Percentiles rank a stretch among this genome's conserved stretches.
phyloP scores from a whole-genome alignment of 2,888 invertebrate genomes.

The Crossocerus cetratus region DNA sequence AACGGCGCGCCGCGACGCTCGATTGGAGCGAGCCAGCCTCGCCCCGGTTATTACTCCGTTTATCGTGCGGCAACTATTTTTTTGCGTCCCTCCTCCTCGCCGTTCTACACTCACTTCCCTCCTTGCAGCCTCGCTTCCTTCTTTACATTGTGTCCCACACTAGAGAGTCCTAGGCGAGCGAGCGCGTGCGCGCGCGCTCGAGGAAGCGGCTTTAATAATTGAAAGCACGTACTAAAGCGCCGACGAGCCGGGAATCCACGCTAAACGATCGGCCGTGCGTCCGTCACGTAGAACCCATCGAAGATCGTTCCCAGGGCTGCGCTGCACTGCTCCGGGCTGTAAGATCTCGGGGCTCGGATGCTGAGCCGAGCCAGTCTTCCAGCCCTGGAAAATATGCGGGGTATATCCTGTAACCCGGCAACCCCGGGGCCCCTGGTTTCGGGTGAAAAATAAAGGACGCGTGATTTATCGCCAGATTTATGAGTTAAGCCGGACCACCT shows the following conservation, averaged over 20 bases:
- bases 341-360: too few species aligned
- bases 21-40: constrained; percentile 28
- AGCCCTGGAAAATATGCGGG: constrained; percentile 3
- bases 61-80: constrained; percentile 28
- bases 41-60: constrained; percentile 37
- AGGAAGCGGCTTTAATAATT: constrained; percentile 10
- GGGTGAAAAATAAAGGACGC: neutral
- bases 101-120: neutral
- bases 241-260: neutral
- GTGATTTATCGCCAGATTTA: constrained; percentile 3
- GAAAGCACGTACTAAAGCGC: constrained; percentile 9
- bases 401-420: neutral
- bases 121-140: too few species aligned
- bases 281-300: constrained; percentile 11
- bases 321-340: neutral
- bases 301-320: neutral
- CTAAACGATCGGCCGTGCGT: constrained; percentile 5
- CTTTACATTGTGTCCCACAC: too few species aligned
- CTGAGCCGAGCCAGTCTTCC: neutral
- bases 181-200: neutral
- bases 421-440: neutral
- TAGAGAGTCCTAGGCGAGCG: too few species aligned
- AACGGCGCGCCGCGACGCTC: constrained; percentile 41
- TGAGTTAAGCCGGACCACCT: constrained; percentile 5
- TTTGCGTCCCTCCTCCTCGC: neutral